Evolutionary conservation across 2,888 invertebrate species (phyloP).

Genomic region (Brachyptera putata): DNA sequence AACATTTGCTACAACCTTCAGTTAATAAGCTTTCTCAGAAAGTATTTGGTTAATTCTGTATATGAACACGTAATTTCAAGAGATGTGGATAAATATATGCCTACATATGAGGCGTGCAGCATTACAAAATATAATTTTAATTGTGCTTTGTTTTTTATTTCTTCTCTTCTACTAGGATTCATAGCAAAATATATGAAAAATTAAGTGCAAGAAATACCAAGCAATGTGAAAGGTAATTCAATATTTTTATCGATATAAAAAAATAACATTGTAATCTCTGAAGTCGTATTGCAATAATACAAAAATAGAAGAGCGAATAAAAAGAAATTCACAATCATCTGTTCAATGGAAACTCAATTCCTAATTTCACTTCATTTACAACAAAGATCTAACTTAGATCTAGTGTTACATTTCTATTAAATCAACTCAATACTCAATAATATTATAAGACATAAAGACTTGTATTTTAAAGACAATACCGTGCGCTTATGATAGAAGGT

Average conservation of each 20-base stretch:
- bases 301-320: slow-evolving; percentile 30
- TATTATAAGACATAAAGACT: slow-evolving; percentile 21
- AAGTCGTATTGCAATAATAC: slow-evolving; percentile 30
- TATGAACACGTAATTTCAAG: no score
- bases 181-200: background rate
- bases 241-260: slow-evolving; percentile 25
- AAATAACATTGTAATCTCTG: slow-evolving; percentile 30
- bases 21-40: background rate
- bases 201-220: background rate
- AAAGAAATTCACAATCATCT: slow-evolving; percentile 24
- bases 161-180: background rate
- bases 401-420: slow-evolving; percentile 19
- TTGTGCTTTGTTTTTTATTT: slow-evolving; percentile 1
- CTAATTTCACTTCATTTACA: slow-evolving; percentile 13
- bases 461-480: slow-evolving; percentile 26
- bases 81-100: no score
- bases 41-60: background rate
- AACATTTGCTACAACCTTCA: no score
- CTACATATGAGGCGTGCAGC: no score
- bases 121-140: background rate
- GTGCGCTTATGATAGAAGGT: no score
- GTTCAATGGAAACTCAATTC: background rate
- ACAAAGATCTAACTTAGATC: no score
- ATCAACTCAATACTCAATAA: slow-evolving; percentile 24
- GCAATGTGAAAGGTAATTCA: background rate